Percentiles rank a stretch among this genome's conserved stretches.
phyloP scores from a whole-genome alignment of 2,888 invertebrate genomes.

The Geophilus truncorum region DNA sequence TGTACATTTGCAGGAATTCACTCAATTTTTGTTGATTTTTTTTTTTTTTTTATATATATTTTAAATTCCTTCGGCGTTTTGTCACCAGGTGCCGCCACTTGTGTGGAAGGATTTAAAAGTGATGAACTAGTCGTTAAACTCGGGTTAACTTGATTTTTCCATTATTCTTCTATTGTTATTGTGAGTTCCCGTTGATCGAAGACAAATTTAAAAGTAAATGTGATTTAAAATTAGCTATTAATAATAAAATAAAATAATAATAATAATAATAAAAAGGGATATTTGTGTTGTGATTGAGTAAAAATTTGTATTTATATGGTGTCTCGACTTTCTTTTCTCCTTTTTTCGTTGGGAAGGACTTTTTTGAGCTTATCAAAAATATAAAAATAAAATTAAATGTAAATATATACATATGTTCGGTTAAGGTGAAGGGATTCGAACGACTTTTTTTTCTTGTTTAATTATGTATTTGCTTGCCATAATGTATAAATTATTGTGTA shows the following conservation, averaged over 20 bases:
- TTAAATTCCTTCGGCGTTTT: not conserved
- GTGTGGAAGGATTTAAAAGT: not conserved
- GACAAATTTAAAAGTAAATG: not conserved
- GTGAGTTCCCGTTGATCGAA: not conserved
- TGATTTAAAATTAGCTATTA: not conserved
- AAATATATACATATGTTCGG: slow-evolving; percentile 1
- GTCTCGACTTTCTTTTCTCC: not conserved
- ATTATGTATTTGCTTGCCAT: slow-evolving; percentile 15
- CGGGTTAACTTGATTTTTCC: slow-evolving; percentile 20
- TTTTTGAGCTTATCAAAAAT: not conserved
- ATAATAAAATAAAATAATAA: not conserved
- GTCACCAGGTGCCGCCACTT: not conserved
- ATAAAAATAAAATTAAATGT: not conserved
- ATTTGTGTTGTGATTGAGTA: slow-evolving; percentile 9
- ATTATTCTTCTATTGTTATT: not conserved
- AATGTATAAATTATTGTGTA: slow-evolving; percentile 20
- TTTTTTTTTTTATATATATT: not conserved
- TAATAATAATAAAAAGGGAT: not conserved
- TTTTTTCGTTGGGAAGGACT: not conserved
- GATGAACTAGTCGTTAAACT: slow-evolving; percentile 2
- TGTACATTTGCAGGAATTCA: not conserved
- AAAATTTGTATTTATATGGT: not conserved
- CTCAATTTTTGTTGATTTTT: not conserved
- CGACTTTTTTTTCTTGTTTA: not conserved
- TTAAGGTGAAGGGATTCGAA: not conserved